Evolutionary conservation across 2,113 vertebrate species (phyloP), one percentile per base, ranked within the genome.

Genomic region (Antechinus flavipes): DNA sequence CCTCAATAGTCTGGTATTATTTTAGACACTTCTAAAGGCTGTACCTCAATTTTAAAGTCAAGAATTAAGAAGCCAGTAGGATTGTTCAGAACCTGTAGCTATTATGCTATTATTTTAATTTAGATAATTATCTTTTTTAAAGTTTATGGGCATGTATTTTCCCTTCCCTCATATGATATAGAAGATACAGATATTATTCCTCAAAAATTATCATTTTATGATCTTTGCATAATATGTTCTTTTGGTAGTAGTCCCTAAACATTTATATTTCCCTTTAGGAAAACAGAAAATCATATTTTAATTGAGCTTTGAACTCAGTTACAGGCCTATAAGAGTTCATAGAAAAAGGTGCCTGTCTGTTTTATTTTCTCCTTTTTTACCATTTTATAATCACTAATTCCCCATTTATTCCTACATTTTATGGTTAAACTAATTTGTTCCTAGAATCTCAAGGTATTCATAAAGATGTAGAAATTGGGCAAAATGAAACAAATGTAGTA

Each of bases 341-440:
- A 95, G 91, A 47, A 93, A 94, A 96, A 97, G 54, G 61, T 54
- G 84, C 68, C 93, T 96, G 95, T 96, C 91, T 96, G 76, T 92
- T 96, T 96, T 97, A 95, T 95, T 93, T 97, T 93, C 93, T 42
- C 16, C 35, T 90, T 93, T 96, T 97, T 96, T 92, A 97, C 95
- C 95, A 95, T 94, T 97, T 97, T 97, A 96, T 53, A 97, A 61
- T 89, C 55, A 97, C 76, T 22, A 26, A 95, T 97, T 95, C 53
- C 0, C 96, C 95, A 47, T 5, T 0, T 97, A 58, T 3, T 91
- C 91, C 52, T 95, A 94, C 68, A 95, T 95, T 98, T 97, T 96
- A 96, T 9, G 4, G 90, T 91, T 95, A 94, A 97, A 97, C n/a
- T 92, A 97, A 76, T 96, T 92, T 90, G 91, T 95, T 91, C 89